Base-by-base conservation (phyloP, 2,888 invertebrate species). In the Pristionchus mayeri region DNA sequence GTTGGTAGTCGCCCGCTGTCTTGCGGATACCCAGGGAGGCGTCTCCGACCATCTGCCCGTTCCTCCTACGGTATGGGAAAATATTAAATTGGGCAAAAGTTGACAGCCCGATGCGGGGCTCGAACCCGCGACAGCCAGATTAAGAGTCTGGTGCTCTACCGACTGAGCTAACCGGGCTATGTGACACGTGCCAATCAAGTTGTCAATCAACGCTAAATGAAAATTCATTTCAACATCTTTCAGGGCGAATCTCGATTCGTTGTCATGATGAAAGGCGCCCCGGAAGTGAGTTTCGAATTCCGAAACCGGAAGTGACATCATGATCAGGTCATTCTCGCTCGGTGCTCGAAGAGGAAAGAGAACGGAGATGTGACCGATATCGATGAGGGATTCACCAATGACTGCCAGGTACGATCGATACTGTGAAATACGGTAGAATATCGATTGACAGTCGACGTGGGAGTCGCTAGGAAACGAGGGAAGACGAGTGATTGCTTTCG, bases 181-280 rank as follows among this genome's bases (percentile, higher is more conserved):
- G 37, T 21, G 2, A 7, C 34, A 34, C 71, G 34, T 21, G 24
- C 57, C 57, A n/a, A n/a, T n/a, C n/a, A n/a, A n/a, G n/a, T n/a
- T n/a, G n/a, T n/a, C n/a, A n/a, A n/a, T n/a, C n/a, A n/a, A n/a
- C n/a, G n/a, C n/a, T n/a, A n/a, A n/a, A n/a, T n/a, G n/a, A n/a
- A n/a, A n/a, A n/a, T n/a, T n/a, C n/a, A 16, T 54, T 7, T 21
- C 37, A 67, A 67, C 13, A 37, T 18, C 7, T 67, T 86, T 60
- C 79, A 89, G 87, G 87, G 86, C 13, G 84, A 90, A 84, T 85
- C 88, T 34, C 85, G 91, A 34, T 90, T 86, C 83, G 88, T 90
- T 30, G 88, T 92, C 4, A 91, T 92, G 91, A 90, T 91, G 82
- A 92, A 92, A 87, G 92, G 92, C 24, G 92, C 92, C 2, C 92